Percentiles rank a stretch among this genome's conserved stretches.
phyloP scores from a whole-genome alignment of 2,113 vertebrate species.

The Sinocyclocheilus anshuiensis region DNA sequence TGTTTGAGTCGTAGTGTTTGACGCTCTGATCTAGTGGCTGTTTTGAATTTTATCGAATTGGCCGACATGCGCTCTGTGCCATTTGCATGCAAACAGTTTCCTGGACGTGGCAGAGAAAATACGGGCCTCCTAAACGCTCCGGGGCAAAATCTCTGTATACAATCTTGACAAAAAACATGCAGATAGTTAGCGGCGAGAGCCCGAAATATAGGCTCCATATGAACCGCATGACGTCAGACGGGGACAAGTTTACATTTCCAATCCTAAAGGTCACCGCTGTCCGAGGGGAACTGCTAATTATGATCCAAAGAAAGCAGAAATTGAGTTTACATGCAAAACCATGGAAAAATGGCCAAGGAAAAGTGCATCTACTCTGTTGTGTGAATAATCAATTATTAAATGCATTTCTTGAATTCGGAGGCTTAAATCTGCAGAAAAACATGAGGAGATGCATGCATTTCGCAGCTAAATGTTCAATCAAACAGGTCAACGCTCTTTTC shows the following conservation, averaged over 20 bases:
- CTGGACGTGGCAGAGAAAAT: conserved; percentile 2
- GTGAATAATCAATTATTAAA: too few species aligned
- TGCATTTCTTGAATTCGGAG: neutral
- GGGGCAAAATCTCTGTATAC: neutral
- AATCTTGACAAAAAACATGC: neutral
- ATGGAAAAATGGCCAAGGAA: neutral
- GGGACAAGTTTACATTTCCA: conserved; percentile 2
- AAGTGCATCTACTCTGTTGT: too few species aligned
- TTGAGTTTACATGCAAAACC: neutral
- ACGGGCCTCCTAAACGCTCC: neutral
- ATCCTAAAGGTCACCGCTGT: conserved; percentile 3
- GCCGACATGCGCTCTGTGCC: conserved; percentile 16
- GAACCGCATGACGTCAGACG: neutral
- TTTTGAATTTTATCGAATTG: conserved; percentile 41
- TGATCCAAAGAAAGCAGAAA: too few species aligned
- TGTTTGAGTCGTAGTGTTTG: neutral
- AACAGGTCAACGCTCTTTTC: neutral
- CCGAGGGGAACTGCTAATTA: neutral
- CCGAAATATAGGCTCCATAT: neutral
- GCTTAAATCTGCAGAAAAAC: conserved; percentile 1
- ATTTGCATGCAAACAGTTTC: conserved; percentile 50
- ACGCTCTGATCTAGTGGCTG: neutral
- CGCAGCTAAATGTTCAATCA: neutral
- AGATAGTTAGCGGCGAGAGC: neutral
- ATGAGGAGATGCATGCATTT: too few species aligned